These are phyloP conservation scores for Magallana ariakensis DNA, from an alignment of 1,140 invertebrate species.

Conservation along the genomic window DNA sequence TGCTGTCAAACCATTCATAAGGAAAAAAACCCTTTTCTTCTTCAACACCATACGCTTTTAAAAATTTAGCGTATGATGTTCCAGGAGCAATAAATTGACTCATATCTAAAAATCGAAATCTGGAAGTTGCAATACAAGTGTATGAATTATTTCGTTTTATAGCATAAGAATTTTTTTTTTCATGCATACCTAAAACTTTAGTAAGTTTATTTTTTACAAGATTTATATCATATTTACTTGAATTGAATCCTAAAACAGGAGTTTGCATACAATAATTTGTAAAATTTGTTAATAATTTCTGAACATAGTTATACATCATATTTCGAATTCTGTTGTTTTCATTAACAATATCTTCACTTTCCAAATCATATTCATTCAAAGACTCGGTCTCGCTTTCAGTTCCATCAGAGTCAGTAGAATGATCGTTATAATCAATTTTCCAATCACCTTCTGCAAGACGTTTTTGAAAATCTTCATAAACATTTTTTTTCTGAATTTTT, in stretches of 20 bases:
- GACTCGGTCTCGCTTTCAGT: too few relatives aligned
- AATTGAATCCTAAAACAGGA: slow-evolving; percentile 43
- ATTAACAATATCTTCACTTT: too few relatives aligned
- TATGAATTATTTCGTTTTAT: slow-evolving; percentile 52
- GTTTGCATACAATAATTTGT: slow-evolving; percentile 30
- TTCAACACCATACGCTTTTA: slow-evolving; percentile 46
- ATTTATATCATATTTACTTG: slow-evolving; percentile 41
- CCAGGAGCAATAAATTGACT: slow-evolving; percentile 58
- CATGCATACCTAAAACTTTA: slow-evolving; percentile 30
- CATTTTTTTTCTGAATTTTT: neutral
- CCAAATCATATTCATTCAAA: too few relatives aligned
- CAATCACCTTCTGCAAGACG: too few relatives aligned
- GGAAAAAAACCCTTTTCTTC: slow-evolving; percentile 60
- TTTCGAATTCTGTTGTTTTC: neutral
- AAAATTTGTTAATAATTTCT: slow-evolving; percentile 23
- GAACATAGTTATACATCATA: neutral
- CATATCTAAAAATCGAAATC: slow-evolving; percentile 60
- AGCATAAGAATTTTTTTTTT: neutral
- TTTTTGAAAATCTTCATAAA: neutral
- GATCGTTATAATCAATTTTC: too few relatives aligned
- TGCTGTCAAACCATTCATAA: slow-evolving; percentile 58
- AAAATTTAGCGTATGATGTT: slow-evolving; percentile 55
- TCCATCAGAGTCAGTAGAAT: too few relatives aligned
- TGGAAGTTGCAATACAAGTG: slow-evolving; percentile 57
- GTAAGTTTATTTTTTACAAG: slow-evolving; percentile 33